These are phyloP conservation scores for Mya arenaria DNA, from an alignment of 1,140 invertebrate species.

Conservation along the genomic window DNA sequence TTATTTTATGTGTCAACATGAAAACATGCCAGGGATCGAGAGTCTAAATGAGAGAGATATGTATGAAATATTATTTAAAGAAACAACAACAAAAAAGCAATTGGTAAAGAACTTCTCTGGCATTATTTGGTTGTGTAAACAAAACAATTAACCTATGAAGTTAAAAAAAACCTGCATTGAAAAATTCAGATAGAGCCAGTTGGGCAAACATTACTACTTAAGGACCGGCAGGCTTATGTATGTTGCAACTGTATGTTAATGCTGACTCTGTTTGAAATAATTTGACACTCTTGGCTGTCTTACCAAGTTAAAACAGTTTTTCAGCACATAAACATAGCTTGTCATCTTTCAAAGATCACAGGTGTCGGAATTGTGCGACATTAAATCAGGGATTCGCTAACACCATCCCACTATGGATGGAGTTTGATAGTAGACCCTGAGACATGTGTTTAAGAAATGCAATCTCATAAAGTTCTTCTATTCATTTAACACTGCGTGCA, in stretches of 20 bases:
- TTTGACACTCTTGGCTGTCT: not conserved
- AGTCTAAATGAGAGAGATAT: too few relatives aligned
- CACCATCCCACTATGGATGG: constrained; percentile 46
- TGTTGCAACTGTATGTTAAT: constrained; percentile 3
- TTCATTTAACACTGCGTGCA: too few relatives aligned
- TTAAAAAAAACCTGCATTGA: not conserved
- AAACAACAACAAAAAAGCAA: not conserved
- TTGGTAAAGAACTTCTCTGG: not conserved
- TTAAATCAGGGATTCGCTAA: constrained; percentile 55
- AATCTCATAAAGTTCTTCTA: too few relatives aligned
- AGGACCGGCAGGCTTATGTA: too few relatives aligned
- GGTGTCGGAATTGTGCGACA: constrained; percentile 52
- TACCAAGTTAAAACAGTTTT: not conserved
- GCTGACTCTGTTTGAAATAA: not conserved
- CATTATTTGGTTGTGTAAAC: not conserved
- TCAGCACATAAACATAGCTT: not conserved
- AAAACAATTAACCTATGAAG: not conserved
- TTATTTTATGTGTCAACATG: not conserved
- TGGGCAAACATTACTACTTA: too few relatives aligned
- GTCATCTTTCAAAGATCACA: not conserved
- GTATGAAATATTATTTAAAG: constrained; percentile 1
- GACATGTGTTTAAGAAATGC: too few relatives aligned
- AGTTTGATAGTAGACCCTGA: constrained; percentile 61
- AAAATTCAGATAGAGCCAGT: too few relatives aligned
- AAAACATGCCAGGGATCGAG: not conserved